phyloP scores from a whole-genome alignment of 2,113 vertebrate genomes.

The Zosterops lateralis region DNA sequence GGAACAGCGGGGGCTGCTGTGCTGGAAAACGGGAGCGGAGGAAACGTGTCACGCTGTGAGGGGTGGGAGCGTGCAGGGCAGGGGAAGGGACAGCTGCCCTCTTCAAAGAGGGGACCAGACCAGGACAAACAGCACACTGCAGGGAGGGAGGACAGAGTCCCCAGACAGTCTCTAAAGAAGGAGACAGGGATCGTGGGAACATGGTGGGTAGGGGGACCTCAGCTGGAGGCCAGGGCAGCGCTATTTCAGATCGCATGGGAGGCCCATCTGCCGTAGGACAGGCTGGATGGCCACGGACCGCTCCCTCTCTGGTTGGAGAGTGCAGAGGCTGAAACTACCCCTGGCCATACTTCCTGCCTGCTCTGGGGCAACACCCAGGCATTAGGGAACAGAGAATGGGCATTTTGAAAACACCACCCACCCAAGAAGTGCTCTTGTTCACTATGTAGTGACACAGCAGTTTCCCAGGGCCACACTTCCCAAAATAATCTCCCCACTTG shows the following conservation, averaged over 20 bases:
- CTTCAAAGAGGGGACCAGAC: not conserved
- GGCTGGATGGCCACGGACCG: rapidly evolving
- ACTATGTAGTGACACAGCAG: not conserved
- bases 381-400: not conserved
- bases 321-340: not conserved
- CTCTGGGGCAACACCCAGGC: not conserved
- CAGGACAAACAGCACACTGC: not conserved
- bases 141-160: not conserved
- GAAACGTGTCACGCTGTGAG: not conserved
- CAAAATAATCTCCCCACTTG: not conserved
- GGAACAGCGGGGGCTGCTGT: not conserved
- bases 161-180: not conserved
- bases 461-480: not conserved
- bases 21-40: rapidly evolving
- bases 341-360: not conserved
- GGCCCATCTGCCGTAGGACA: rapidly evolving
- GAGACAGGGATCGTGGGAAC: not conserved
- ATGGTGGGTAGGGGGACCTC: not conserved
- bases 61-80: not conserved
- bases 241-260: rapidly evolving
- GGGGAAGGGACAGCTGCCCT: not conserved
- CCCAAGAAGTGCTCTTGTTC: not conserved
- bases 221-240: rapidly evolving
- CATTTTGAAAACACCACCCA: not conserved
- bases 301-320: not conserved